These are phyloP conservation scores for Equus przewalskii DNA, from an alignment of 2,113 vertebrate species.

Conservation along the genomic window DNA sequence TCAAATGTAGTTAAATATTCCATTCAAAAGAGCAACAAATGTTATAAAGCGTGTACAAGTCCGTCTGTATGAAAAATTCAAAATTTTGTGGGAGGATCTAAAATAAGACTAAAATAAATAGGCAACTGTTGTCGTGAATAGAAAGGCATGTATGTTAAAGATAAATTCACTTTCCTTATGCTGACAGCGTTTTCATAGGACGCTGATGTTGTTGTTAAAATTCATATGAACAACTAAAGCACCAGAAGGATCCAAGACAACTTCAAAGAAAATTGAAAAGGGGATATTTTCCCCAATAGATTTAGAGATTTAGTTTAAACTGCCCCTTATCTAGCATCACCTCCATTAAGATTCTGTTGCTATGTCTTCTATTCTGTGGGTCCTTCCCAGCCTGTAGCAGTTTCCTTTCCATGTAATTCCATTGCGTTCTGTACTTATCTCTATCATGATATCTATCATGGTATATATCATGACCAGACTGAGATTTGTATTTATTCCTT, in stretches of 20 bases:
- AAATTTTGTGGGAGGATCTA: not conserved
- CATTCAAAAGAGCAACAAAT: not conserved
- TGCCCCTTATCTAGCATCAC: not conserved
- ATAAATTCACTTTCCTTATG: not conserved
- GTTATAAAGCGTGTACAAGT: not conserved
- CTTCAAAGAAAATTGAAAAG: not conserved
- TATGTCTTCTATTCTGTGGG: not conserved
- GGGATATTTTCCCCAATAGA: not conserved
- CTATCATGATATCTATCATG: not conserved
- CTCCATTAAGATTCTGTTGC: not conserved
- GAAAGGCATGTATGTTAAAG: not conserved
- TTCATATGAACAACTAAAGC: not conserved
- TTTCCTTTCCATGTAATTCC: not conserved
- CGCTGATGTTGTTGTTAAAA: not conserved
- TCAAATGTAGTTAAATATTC: not conserved
- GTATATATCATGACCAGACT: not conserved
- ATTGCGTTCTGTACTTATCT: not conserved
- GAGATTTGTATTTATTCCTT: not conserved
- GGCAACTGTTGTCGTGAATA: not conserved
- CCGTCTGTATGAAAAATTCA: not conserved
- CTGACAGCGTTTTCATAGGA: not conserved
- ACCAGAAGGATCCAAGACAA: not conserved
- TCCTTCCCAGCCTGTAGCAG: not conserved
- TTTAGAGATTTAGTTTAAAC: not conserved
- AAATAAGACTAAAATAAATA: not conserved